Evolutionary conservation across 2,888 invertebrate species (phyloP), one percentile per base, ranked within the genome.

Genomic region (Archips crataeganus): DNA sequence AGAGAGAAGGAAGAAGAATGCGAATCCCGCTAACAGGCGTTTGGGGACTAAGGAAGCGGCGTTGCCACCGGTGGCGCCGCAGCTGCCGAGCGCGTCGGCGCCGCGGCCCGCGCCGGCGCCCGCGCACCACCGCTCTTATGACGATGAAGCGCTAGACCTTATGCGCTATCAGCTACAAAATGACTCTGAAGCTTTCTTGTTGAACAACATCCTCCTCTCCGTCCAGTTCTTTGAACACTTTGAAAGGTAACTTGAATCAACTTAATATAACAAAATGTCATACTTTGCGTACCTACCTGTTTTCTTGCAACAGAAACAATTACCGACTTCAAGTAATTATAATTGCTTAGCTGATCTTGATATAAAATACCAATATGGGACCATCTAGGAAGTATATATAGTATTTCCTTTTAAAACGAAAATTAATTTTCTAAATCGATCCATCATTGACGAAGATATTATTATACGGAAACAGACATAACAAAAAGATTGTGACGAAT

Each of bases 211-310:
- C 72, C 93, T 97, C 70, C 94, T 97, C 85, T 96, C 96, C 13
- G 94, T 97, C 34, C 97, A 97, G 89, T 97, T 98, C 90, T 97
- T 97, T 82, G 96, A 96, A 78, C 97, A 98, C 86, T 97, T 95
- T 83, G 96, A 97, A 85, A 95, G 95, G 97, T 97, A 88, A 94
- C 0, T 2, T 2, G 10, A 42, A 5, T 42, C 39, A 4, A 62
- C 15, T 49, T n/a, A 49, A 49, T 11, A 49, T 9, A 49, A 23
- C 23, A 23, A 23, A 23, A 23, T n/a, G n/a, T n/a, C n/a, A n/a
- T n/a, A n/a, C n/a, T n/a, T n/a, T n/a, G n/a, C n/a, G n/a, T n/a
- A n/a, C n/a, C n/a, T n/a, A n/a, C n/a, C n/a, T n/a, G 36, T 36
- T 36, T 36, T 36, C 6, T 36, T 36, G 6, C 36, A 1, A 36